Percentiles rank a stretch among this genome's conserved stretches.
phyloP scores from a whole-genome alignment of 2,113 vertebrate genomes.

The Petaurus breviceps region DNA sequence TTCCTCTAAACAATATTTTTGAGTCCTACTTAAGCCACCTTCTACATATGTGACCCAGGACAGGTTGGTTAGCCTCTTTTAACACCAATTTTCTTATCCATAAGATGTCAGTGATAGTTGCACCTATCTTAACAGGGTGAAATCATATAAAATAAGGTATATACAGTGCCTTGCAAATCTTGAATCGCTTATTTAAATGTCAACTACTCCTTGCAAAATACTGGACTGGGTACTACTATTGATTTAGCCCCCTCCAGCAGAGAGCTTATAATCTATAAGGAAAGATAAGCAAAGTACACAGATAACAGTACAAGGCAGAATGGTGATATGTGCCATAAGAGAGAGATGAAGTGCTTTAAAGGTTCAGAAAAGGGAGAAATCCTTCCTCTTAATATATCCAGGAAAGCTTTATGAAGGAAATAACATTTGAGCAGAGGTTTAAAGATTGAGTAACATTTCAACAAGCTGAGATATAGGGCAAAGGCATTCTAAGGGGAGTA shows the following conservation, averaged over 20 bases:
- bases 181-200: background rate
- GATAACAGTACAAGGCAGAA: background rate
- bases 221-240: background rate
- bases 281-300: background rate
- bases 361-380: background rate
- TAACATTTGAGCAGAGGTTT: background rate
- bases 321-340: background rate
- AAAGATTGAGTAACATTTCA: background rate
- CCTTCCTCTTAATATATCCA: background rate
- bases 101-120: background rate
- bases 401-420: background rate
- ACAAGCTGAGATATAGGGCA: background rate
- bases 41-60: background rate
- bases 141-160: background rate
- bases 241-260: background rate
- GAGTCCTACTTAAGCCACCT: background rate
- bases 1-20: background rate
- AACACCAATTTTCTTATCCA: background rate
- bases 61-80: background rate
- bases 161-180: background rate
- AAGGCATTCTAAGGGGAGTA: background rate
- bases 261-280: background rate
- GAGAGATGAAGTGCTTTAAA: background rate
- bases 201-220: background rate
- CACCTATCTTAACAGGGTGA: background rate